Evolutionary conservation across 1,140 invertebrate species (phyloP), one percentile per base, ranked within the genome.

Genomic region (Thalassaphorura encarpata): DNA sequence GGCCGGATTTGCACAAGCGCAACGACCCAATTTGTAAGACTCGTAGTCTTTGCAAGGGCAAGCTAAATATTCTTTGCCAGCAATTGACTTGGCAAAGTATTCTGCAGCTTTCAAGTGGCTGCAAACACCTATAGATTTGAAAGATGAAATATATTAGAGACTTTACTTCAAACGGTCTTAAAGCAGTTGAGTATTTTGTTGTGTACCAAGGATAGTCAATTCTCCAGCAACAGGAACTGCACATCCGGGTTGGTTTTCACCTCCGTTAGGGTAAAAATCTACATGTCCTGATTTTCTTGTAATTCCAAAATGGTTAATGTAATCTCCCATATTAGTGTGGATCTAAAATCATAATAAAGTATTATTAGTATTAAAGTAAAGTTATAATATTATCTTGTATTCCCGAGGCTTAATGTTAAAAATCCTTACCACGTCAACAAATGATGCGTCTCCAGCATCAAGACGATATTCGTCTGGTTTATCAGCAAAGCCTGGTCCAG

Each of bases 41-140:
- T 4, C 36, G 42, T 49, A 62, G 26, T 39, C 42, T 1, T 6
- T 16, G 19, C 61, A 62, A 18, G 26, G n/a, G 21, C 50, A 62
- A 19, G 47, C 53, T 5, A 39, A 28, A n/a, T 59, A 56, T 19
- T 40, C 6, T 33, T 36, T 47, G 4, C 56, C 61, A 42, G 41
- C 31, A 28, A 65, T 60, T 23, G 60, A 56, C 15, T 23, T 31
- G 27, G 29, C 40, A 24, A 57, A 65, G 41, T 62, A 65, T 28
- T 62, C 55, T 21, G 51, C 50, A 23, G 63, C 54, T 55, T 59
- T 62, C n/a, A 56, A 28, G 40, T 65, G 63, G 39, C 55, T 59
- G 41, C 63, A 65, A n/a, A 50, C 58, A 33, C 61, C 63, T 60
- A n/a, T 29, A 40, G 42, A 46, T 16, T 24, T 27, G n/a, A 33